Evolutionary conservation across 2,888 invertebrate species (phyloP).

Genomic region (Aquatica leii): DNA sequence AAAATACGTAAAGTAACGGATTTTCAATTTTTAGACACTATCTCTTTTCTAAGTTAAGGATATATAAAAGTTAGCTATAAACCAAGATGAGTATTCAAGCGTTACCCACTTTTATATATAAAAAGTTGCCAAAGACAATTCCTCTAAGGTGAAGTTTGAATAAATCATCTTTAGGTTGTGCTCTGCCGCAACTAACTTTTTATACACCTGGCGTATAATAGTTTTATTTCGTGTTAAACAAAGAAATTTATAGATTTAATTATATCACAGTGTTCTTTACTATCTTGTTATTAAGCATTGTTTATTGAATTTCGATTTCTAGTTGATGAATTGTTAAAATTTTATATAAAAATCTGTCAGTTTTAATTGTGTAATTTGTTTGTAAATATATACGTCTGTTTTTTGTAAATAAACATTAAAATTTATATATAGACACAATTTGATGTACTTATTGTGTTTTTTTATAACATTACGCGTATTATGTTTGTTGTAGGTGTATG

Average conservation of each 20-base stretch:
- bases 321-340: slow-evolving; percentile 27
- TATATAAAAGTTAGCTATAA: no score
- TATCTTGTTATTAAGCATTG: slow-evolving; percentile 13
- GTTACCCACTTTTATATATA: no score
- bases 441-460: background rate
- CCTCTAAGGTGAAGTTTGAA: no score
- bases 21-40: background rate
- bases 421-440: slow-evolving; percentile 8
- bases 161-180: no score
- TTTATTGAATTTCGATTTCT: slow-evolving; percentile 16
- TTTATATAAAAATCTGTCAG: slow-evolving; percentile 24
- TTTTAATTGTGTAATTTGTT: slow-evolving; percentile 24
- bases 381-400: slow-evolving; percentile 29
- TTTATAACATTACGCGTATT: no score
- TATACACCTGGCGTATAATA: background rate
- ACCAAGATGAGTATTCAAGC: no score
- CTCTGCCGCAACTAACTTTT: background rate
- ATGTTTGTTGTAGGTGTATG: no score
- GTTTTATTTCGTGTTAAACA: slow-evolving; percentile 1
- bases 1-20: slow-evolving; percentile 11
- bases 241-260: slow-evolving; percentile 7
- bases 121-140: no score
- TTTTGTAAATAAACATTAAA: slow-evolving; percentile 32
- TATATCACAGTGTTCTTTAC: background rate
- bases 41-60: background rate